Evolutionary conservation across 2,888 invertebrate genomes (phyloP), one percentile per base, ranked within the genome.

Genomic region (Troides oblongomaculatus): DNA sequence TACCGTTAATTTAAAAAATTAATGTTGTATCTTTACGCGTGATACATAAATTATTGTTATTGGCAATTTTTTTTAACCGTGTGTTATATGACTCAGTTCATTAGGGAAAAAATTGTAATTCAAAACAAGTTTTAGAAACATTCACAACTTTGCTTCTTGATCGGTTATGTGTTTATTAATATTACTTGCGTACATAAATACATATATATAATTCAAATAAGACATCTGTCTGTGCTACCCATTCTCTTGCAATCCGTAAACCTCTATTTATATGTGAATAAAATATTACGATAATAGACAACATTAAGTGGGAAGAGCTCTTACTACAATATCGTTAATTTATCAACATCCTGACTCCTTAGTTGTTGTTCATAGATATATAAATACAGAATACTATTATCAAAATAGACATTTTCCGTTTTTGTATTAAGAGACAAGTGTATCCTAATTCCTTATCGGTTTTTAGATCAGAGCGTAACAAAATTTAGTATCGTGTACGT

Each of bases 401-500:
- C 0, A 46, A 46, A 46, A 46, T 46, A 46, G 14, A 14, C 12
- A 46, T 46, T 46, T 30, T 14, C 46, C 14, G 4, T 14, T 14
- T 46, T 46, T 4, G 46, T 12, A 39, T 46, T 14, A 46, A 14
- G 46, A 46, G 12, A 46, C 46, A 53, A 53, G 1, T 5, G n/a
- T 53, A 7, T 53, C 1, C 12, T 53, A 53, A n/a, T 6, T n/a
- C 18, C 53, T 4, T 53, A 18, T 12, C 64, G 57, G 66, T 60
- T 64, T 71, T 74, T 72, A 71, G 70, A 78, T 75, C 76, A 73
- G 73, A 75, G 76, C 67, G 66, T 72, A 46, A 66, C 59, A 72
- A 74, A 76, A 76, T 71, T 59, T 67, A 67, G 56, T 53, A 60
- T 71, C 63, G 69, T 63, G 67, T 72, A 61, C 39, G 69, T 60